Percentiles rank a stretch among this genome's conserved stretches.
Evolutionary conservation across 2,113 vertebrate genomes (phyloP).

Genomic region (Bostrychus sinensis): DNA sequence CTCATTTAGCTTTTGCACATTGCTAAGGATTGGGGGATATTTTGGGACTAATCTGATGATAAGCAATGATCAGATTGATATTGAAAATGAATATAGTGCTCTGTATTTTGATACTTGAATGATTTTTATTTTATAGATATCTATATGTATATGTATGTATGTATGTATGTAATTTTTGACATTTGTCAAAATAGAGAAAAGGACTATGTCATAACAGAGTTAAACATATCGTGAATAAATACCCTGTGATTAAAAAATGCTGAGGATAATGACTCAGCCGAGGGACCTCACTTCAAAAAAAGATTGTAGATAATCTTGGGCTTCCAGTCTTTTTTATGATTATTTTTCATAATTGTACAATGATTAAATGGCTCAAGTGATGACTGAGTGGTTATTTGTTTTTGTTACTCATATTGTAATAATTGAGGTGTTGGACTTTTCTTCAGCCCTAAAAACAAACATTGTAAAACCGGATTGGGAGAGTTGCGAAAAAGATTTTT

Average conservation of each 20-base stretch:
- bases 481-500: background rate
- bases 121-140: slow-evolving; percentile 88
- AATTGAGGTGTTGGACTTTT: background rate
- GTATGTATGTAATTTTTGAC: slow-evolving; percentile 79
- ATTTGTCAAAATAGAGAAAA: slow-evolving; percentile 74
- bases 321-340: slow-evolving; percentile 91
- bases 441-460: slow-evolving; percentile 1
- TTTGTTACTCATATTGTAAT: background rate
- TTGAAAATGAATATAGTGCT: slow-evolving; percentile 89
- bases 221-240: slow-evolving; percentile 86
- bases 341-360: slow-evolving; percentile 94
- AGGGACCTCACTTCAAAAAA: slow-evolving; percentile 87
- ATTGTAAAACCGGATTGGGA: background rate
- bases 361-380: slow-evolving; percentile 87
- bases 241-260: slow-evolving; percentile 79
- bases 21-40: slow-evolving; percentile 80
- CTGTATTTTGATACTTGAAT: slow-evolving; percentile 99
- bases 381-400: slow-evolving; percentile 26
- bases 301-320: slow-evolving; percentile 90
- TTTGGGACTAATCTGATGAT: slow-evolving; percentile 84
- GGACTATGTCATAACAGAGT: slow-evolving; percentile 77
- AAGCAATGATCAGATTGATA: slow-evolving; percentile 66
- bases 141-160: slow-evolving; percentile 83
- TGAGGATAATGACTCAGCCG: slow-evolving; percentile 69
- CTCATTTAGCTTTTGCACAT: slow-evolving; percentile 81